These are phyloP conservation scores for Rhynchomys soricoides DNA, from an alignment of 2,113 vertebrate species.

Conservation along the genomic window DNA sequence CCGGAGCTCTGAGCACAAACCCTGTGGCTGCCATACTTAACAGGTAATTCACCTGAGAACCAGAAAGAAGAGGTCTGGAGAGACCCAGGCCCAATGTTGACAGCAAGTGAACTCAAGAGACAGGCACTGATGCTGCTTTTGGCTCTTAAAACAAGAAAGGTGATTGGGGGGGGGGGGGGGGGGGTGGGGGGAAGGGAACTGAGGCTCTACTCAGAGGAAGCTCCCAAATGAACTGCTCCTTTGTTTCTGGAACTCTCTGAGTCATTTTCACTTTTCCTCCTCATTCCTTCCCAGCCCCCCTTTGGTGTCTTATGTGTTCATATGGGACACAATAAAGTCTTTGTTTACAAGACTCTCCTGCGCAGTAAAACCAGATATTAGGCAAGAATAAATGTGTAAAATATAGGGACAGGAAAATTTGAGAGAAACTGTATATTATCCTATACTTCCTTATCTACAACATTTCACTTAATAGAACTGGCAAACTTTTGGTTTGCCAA, in stretches of 20 bases:
- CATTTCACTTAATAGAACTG: not conserved
- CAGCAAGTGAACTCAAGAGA: not conserved
- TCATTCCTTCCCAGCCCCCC: not conserved
- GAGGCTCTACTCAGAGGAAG: not conserved
- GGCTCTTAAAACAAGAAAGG: conserved; percentile 46
- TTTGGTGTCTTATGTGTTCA: not conserved
- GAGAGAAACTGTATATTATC: not conserved
- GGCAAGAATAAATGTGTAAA: conserved; percentile 39
- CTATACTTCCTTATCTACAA: conserved; percentile 6
- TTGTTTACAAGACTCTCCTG: conserved; percentile 50
- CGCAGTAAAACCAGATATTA: conserved; percentile 31
- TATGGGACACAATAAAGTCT: conserved; percentile 32
- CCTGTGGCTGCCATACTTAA: not conserved
- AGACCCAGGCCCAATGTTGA: not conserved
- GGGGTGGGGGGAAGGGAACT: too few species aligned
- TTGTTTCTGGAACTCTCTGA: conserved; percentile 26
- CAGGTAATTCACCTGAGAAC: not conserved
- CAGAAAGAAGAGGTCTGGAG: not conserved
- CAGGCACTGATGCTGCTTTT: not conserved
- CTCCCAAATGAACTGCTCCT: conserved; percentile 22
- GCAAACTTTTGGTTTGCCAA: not conserved
- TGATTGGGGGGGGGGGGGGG: too few species aligned
- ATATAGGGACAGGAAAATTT: not conserved
- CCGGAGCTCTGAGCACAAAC: not conserved
- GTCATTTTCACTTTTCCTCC: conserved; percentile 62